These are phyloP conservation scores for Drosophila erecta DNA, from an alignment of 1,140 invertebrate species.

Conservation along the genomic window DNA sequence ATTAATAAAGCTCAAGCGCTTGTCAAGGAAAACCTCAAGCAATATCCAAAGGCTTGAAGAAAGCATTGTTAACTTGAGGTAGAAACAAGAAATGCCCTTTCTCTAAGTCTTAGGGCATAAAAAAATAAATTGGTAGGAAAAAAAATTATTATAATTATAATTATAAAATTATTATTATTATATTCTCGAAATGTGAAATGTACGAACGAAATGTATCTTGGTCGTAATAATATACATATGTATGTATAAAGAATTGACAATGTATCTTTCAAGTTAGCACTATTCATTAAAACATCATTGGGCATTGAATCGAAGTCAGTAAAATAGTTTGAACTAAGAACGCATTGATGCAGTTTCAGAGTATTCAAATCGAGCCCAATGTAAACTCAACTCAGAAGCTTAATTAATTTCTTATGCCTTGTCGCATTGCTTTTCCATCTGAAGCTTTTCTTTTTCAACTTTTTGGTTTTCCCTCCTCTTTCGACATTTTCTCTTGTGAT, in stretches of 20 bases:
- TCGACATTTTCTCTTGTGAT: constrained; percentile 11
- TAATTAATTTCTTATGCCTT: constrained; percentile 69
- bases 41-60: background rate
- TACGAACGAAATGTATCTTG: too few species aligned
- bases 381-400: constrained; percentile 28
- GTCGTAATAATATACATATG: too few species aligned
- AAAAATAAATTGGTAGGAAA: too few species aligned
- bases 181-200: too few species aligned
- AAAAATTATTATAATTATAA: too few species aligned
- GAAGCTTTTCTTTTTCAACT: constrained; percentile 1
- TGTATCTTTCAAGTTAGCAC: too few species aligned
- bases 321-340: too few species aligned
- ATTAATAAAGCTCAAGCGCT: constrained; percentile 44
- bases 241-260: too few species aligned
- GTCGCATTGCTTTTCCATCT: constrained; percentile 24
- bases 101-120: too few species aligned
- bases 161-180: too few species aligned
- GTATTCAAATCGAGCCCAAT: constrained; percentile 1
- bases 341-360: background rate
- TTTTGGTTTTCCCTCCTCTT: constrained; percentile 15
- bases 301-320: too few species aligned
- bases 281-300: too few species aligned
- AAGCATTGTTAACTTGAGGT: background rate
- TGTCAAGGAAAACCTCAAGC: constrained; percentile 2
- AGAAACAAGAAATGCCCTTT: constrained; percentile 10